Evolutionary conservation across 2,113 vertebrate genomes (phyloP), one percentile per base, ranked within the genome.

Genomic region (Syrrhaptes paradoxus): DNA sequence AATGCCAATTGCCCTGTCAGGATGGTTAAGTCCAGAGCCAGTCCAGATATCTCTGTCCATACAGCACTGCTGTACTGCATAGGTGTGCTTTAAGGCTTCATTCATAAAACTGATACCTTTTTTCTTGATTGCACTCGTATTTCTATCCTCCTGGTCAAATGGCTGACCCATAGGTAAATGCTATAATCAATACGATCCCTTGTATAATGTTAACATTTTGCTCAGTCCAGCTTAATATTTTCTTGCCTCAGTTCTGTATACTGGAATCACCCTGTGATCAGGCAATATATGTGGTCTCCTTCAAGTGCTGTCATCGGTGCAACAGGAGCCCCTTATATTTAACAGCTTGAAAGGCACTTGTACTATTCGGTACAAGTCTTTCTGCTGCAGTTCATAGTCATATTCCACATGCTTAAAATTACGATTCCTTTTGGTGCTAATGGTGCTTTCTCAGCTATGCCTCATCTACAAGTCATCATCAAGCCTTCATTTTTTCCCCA

Each of bases 281-380:
- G 51, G 19, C 32, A 41, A 34, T 17, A 49, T 4, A 25, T 5
- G 4, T 0, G 0, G 14, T 29, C 17, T n/a, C 85, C 67, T 46
- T 73, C 29, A 16, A 18, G 17, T 43, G 12, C 8, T 62, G 6
- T 31, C 13, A 6, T 10, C 41, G 55, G 28, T 4, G 2, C 63
- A 83, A 43, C 10, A 17, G 15, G 14, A 76, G 6, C 3, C 13
- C 26, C 31, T 62, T 46, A 20, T 1, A 19, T 2, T 5, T 2
- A 79, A 12, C 10, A 75, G 4, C 26, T 65, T 65, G 13, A 87
- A 63, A 75, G 10, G 11, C 11, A 49, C 6, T 65, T 41, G 17
- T 1, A 2, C 26, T 85, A 12, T 57, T 90, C 2, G 2, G 15
- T n/a, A 68, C 48, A 57, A 68, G 48, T 12, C 26, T 49, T 77